Evolutionary conservation across 2,113 vertebrate genomes (phyloP).

Genomic region (Muntiacus muntjak): DNA sequence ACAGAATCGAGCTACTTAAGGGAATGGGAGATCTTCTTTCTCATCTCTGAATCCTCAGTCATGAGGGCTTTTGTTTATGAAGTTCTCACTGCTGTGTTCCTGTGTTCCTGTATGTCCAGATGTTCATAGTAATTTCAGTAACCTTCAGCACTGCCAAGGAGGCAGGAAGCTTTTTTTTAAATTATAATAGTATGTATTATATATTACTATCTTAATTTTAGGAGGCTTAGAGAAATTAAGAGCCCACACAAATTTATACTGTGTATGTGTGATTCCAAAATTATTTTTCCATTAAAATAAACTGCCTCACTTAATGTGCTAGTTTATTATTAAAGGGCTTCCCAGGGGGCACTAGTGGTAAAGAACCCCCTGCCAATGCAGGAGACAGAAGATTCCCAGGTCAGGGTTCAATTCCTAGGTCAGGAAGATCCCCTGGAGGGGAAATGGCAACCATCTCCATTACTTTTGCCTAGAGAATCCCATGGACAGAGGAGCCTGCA

Average conservation of each 20-base stretch:
- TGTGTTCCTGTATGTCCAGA: neutral
- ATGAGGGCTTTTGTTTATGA: neutral
- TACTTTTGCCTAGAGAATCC: neutral
- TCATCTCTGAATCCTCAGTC: neutral
- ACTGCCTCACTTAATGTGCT: neutral
- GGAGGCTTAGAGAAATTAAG: neutral
- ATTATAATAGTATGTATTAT: neutral
- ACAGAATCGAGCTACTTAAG: neutral
- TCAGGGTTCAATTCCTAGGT: neutral
- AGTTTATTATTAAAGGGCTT: neutral
- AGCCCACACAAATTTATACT: neutral
- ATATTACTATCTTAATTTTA: neutral
- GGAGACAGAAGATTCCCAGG: neutral
- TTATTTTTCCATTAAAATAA: constrained; percentile 9
- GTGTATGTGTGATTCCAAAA: neutral
- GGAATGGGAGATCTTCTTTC: neutral
- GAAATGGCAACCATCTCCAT: neutral
- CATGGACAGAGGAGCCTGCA: neutral
- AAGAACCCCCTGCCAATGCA: neutral
- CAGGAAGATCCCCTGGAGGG: neutral
- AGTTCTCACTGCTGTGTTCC: neutral
- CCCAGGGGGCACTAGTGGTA: neutral
- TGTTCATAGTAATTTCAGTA: neutral
- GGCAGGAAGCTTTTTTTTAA: neutral
- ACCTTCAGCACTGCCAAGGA: neutral